Evolutionary conservation across 2,888 invertebrate species (phyloP), one percentile per base, ranked within the genome.

Genomic region (Zygogramma bicolorata): DNA sequence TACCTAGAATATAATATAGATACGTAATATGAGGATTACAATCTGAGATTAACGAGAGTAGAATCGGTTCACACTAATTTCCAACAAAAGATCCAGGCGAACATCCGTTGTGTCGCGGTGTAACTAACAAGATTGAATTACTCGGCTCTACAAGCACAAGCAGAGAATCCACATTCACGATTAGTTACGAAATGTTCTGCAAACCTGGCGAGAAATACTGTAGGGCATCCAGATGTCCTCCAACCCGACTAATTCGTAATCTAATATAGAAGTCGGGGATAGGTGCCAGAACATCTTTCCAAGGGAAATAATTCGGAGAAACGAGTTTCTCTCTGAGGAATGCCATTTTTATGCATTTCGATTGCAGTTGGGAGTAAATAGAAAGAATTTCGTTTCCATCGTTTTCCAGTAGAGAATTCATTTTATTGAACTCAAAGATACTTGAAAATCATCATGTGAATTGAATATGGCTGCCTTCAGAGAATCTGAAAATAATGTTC

Each of bases 111-210:
- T 61, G 38, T 34, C 5, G 61, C 22, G 38, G 18, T 61, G 18
- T 40, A 13, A 61, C 40, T 20, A 61, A 61, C 61, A 61, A 34
- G 22, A 61, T 38, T n/a, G 13, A 61, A 34, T 40, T 61, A 61
- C 61, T 31, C 59, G 31, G 31, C 61, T 38, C 1, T 38, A 40
- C 22, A 7, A 38, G 22, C 22, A 61, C 22, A 25, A 59, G 18
- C 38, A 31, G 18, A 6, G 18, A 31, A 22, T 38, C n/a, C 38
- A 31, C 20, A 59, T 59, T 31, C 22, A 38, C 58, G 8, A 27
- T 60, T 60, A 60, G 61, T 61, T 61, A 18, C n/a, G 2, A 25
- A 34, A 61, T 61, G 40, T 31, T 40, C 22, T 25, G 15, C 10
- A 18, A 40, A 61, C 6, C 61, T 34, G n/a, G n/a, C 22, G n/a